Evolutionary conservation across 2,113 vertebrate species (phyloP).

Genomic region (Propithecus coquereli): DNA sequence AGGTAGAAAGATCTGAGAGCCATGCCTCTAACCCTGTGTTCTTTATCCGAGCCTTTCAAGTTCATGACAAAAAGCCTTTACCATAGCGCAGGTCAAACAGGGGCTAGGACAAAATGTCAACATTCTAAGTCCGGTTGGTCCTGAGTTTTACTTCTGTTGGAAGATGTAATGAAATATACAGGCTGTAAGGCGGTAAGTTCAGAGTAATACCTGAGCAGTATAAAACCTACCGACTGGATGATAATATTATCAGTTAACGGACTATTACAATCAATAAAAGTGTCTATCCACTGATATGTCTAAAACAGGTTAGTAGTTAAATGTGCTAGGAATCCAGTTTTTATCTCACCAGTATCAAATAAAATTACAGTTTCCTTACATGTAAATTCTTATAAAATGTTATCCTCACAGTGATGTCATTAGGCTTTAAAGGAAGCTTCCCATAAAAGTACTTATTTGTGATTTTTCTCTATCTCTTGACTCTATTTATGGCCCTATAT

Average conservation of each 20-base stretch:
- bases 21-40: neutral
- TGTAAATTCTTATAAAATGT: too few relatives aligned
- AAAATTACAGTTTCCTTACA: too few relatives aligned
- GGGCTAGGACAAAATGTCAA: neutral
- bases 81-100: neutral
- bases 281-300: neutral
- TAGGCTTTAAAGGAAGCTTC: neutral
- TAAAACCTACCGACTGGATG: neutral
- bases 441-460: neutral
- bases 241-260: neutral
- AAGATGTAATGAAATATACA: neutral
- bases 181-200: neutral
- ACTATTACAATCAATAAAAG: neutral
- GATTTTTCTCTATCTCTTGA: too few relatives aligned
- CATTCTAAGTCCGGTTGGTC: too few relatives aligned
- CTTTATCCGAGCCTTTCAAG: neutral
- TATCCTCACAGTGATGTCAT: too few relatives aligned
- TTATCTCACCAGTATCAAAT: too few relatives aligned
- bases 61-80: neutral
- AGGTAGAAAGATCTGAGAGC: neutral
- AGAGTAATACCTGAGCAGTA: neutral
- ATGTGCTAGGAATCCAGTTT: neutral
- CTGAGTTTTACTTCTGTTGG: neutral
- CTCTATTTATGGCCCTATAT: too few relatives aligned
- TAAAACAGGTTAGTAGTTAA: neutral